These are phyloP conservation scores for Cryptoblepharus egeriae DNA, from an alignment of 2,797 vertebrate genomes.

Conservation along the genomic window DNA sequence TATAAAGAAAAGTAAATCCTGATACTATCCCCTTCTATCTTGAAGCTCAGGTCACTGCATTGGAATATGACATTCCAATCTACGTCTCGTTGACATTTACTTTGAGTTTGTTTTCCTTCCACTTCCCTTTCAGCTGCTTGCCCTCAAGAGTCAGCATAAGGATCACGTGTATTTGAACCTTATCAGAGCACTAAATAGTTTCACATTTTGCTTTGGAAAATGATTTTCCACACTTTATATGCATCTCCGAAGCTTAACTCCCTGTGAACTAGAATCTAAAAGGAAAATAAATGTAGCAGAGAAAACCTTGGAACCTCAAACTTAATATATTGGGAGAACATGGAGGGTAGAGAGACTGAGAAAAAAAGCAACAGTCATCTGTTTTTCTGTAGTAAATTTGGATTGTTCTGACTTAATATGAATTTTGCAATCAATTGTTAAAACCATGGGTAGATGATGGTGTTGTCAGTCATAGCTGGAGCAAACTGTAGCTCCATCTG, in stretches of 20 bases:
- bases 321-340: conserved; percentile 32
- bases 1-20: conserved; percentile 37
- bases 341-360: accelerated
- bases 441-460: background rate
- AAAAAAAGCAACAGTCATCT: background rate
- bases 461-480: background rate
- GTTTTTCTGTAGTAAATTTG: background rate
- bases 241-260: conserved; percentile 16
- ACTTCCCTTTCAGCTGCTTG: conserved; percentile 33
- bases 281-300: background rate
- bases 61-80: conserved; percentile 28
- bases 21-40: conserved; percentile 25
- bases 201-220: background rate
- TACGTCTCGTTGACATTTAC: conserved; percentile 33
- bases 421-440: background rate
- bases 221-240: background rate
- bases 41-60: conserved; percentile 29
- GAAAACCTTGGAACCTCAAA: background rate
- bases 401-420: background rate
- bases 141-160: background rate
- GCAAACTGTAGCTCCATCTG: background rate
- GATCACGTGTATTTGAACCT: background rate
- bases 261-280: conserved; percentile 4
- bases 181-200: background rate
- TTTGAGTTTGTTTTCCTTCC: background rate